These are phyloP conservation scores for Aethina tumida DNA, from an alignment of 1,140 invertebrate genomes.

Conservation along the genomic window DNA sequence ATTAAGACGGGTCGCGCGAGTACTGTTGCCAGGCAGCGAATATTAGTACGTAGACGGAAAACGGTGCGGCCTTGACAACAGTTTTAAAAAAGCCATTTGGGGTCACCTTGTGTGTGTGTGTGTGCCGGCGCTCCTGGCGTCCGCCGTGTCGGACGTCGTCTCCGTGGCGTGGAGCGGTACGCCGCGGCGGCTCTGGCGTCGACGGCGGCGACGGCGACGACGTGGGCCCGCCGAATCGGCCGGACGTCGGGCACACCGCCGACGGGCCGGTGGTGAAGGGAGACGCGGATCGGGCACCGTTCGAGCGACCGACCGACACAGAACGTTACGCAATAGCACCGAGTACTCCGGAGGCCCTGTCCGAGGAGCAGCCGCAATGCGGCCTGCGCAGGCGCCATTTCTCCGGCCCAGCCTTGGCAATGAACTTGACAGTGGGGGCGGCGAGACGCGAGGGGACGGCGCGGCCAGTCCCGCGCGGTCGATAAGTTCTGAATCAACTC, in stretches of 20 bases:
- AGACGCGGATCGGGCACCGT: neutral
- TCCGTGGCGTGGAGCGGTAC: slow-evolving; percentile 5
- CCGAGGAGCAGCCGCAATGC: slow-evolving; percentile 46
- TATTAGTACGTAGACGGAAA: slow-evolving; percentile 18
- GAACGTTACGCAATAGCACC: slow-evolving; percentile 26
- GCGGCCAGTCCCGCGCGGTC: slow-evolving; percentile 22
- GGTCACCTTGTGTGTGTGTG: too few species aligned
- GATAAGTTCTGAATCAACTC: slow-evolving; percentile 25
- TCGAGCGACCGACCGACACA: slow-evolving; percentile 3
- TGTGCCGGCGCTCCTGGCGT: too few species aligned
- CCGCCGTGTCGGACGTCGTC: slow-evolving; percentile 2
- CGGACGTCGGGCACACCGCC: slow-evolving; percentile 3
- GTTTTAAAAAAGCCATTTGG: slow-evolving; percentile 24
- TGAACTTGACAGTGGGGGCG: slow-evolving; percentile 42
- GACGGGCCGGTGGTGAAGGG: neutral
- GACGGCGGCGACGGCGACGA: neutral
- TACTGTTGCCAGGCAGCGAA: slow-evolving; percentile 22
- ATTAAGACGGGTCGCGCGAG: slow-evolving; percentile 17
- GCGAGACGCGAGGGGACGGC: slow-evolving; percentile 26
- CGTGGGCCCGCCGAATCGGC: slow-evolving; percentile 1
- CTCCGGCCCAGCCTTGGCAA: slow-evolving; percentile 46
- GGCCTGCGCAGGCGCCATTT: slow-evolving; percentile 43
- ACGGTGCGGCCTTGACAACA: slow-evolving; percentile 19
- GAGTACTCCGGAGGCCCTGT: slow-evolving; percentile 26
- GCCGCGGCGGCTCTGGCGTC: slow-evolving; percentile 3